These are phyloP conservation scores for Ochotona curzoniae DNA, from an alignment of 2,113 vertebrate species.

Conservation along the genomic window DNA sequence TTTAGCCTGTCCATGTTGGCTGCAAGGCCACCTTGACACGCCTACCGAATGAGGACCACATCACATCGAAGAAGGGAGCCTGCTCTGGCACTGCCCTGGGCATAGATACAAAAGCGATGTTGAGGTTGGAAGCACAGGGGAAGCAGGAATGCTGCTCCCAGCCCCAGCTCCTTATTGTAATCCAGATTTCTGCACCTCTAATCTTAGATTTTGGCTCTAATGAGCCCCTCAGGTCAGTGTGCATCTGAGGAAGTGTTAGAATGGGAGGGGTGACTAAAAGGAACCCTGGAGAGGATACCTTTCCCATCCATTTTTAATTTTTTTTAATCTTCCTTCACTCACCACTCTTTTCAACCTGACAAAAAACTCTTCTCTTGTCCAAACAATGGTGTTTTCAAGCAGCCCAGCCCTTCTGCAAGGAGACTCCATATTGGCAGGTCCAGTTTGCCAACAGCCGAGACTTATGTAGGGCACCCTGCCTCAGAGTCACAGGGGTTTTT, in stretches of 20 bases:
- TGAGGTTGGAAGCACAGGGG: constrained; percentile 5
- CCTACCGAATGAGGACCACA: not conserved
- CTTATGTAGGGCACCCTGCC: no score
- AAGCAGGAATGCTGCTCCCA: not conserved
- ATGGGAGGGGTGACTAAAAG: not conserved
- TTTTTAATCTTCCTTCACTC: not conserved
- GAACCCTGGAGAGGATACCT: not conserved
- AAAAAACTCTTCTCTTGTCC: not conserved
- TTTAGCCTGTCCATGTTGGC: not conserved
- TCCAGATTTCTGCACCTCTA: not conserved
- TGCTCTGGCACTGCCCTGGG: not conserved
- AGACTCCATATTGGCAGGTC: not conserved
- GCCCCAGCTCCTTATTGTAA: not conserved
- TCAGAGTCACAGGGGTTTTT: accelerated
- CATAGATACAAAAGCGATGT: not conserved
- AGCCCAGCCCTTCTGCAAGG: not conserved
- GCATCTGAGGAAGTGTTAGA: not conserved
- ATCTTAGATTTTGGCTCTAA: not conserved
- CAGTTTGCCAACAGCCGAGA: not conserved
- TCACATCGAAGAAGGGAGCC: not conserved
- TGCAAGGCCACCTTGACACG: not conserved
- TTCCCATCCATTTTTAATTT: not conserved
- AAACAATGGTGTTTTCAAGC: not conserved
- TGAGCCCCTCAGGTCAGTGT: not conserved
- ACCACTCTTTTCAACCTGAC: not conserved